Base-by-base conservation (phyloP, 2,797 vertebrate species). In the Martes flavigula region DNA sequence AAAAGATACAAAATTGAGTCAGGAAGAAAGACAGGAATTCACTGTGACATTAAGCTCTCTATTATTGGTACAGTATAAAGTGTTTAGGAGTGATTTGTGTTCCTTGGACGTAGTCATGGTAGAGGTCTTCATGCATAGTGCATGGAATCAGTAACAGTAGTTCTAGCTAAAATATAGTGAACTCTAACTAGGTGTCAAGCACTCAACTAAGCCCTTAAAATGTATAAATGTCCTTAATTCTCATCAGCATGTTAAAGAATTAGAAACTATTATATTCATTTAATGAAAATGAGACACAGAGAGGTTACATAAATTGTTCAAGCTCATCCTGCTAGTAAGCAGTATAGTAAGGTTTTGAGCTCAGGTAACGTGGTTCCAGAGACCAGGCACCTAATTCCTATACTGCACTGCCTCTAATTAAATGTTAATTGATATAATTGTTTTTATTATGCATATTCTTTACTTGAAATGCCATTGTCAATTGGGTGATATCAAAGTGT, bases 401-500 rank as follows among this genome's bases (percentile, higher is more conserved):
- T 77, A 70, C 3, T 78, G 1, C 7, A n/a, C 38, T 87, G 25
- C 46, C 38, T 84, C 9, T 91, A 15, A 56, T 88, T 96, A 60
- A 91, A 35, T 56, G 7, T 73, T 90, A 73, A 40, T 79, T 95
- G 21, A 75, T 82, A 66, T 43, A 92, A 82, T 92, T 90, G 46
- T 48, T 60, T 20, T 75, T 84, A 75, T 92, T 79, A 92, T 87
- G 72, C 30, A 88, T 88, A 91, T 84, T 77, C 18, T 90, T 95
- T 91, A 40, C 3, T 87, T 91, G 56, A 83, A 83, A 82, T 78
- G 5, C 7, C 43, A 30, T 35, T 82, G 32, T 87, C 21, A 72
- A 15, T 87, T 79, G 5, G 1, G 51, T 70, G 38, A 85, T 81
- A 66, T 89, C 46, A 91, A 73, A 90, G 5, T 54, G 14, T 87